Percentiles rank a stretch among this genome's conserved stretches.
Evolutionary conservation across 2,113 vertebrate species (phyloP).

Genomic region (Setophaga kirtlandii): DNA sequence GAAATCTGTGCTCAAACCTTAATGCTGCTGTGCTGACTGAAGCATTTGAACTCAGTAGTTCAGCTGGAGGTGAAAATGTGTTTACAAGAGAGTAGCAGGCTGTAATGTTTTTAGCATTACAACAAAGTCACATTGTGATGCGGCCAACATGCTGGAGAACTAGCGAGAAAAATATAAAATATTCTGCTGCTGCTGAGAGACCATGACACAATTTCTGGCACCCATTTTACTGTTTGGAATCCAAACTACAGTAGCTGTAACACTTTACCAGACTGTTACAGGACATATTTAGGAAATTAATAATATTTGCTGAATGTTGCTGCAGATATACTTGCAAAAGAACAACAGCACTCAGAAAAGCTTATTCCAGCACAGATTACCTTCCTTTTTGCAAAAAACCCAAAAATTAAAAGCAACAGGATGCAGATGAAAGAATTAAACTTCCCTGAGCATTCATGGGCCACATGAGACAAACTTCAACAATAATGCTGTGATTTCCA

Average conservation of each 20-base stretch:
- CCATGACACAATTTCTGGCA: constrained; percentile 56
- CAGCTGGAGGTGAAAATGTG: constrained; percentile 17
- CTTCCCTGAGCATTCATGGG: background rate
- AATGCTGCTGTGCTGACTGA: background rate
- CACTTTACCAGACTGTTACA: constrained; percentile 28
- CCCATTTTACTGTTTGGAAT: background rate
- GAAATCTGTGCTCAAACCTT: background rate
- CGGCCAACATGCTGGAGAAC: background rate
- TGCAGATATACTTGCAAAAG: background rate
- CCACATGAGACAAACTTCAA: background rate
- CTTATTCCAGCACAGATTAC: background rate
- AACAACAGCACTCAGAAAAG: background rate
- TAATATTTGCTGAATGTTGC: background rate
- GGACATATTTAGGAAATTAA: constrained; percentile 33
- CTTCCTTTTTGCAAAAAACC: background rate
- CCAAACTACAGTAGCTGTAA: constrained; percentile 50
- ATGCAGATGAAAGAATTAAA: background rate
- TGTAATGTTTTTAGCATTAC: constrained; percentile 27
- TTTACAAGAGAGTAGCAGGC: constrained; percentile 1
- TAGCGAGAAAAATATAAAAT: background rate
- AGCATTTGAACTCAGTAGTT: background rate
- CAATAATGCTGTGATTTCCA: background rate
- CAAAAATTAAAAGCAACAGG: background rate
- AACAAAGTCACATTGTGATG: constrained; percentile 2
- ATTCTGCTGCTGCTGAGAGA: constrained; percentile 5